A percentile compares a stretch with the other conserved stretches of the same genome.
Evolutionary conservation across 2,888 invertebrate species (phyloP).

Genomic region (Polyommatus iphigenia): DNA sequence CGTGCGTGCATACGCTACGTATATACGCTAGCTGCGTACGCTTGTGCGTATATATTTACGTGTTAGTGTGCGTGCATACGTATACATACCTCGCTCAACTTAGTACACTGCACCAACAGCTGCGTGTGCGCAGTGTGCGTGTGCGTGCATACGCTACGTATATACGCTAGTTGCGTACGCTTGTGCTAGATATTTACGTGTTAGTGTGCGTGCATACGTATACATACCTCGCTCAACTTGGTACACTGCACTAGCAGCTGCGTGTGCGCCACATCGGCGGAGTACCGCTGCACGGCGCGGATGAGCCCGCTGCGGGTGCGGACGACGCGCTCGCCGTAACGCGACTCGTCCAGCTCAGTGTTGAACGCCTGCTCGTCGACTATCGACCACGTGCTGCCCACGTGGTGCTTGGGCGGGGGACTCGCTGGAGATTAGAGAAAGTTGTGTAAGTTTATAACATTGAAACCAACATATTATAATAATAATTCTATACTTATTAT

Average conservation of each 20-base stretch:
- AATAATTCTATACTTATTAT: no score
- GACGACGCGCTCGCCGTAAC: constrained; percentile 53
- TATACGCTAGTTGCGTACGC: no score
- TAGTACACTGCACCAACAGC: constrained; percentile 73
- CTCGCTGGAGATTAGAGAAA: constrained; percentile 49
- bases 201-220: no score
- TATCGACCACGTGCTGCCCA: constrained; percentile 62
- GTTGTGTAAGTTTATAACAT: no score
- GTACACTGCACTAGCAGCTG: constrained; percentile 74
- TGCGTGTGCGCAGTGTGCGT: constrained; percentile 61
- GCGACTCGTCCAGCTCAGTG: constrained; percentile 24
- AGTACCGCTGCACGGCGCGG: constrained; percentile 67
- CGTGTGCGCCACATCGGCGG: constrained; percentile 70
- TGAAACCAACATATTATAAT: no score
- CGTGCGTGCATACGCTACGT: no score
- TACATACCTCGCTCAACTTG: constrained; percentile 71
- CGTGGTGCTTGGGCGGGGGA: constrained; percentile 58
- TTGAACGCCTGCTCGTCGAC: constrained; percentile 55
- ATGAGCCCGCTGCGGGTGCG: constrained; percentile 60
- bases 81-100: constrained; percentile 69
- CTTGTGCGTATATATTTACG: no score
- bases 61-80: no score
- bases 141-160: no score
- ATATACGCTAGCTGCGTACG: no score
- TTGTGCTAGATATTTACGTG: no score